Base-by-base conservation (phyloP, 2,888 invertebrate species). In the Agrilus biguttatus region DNA sequence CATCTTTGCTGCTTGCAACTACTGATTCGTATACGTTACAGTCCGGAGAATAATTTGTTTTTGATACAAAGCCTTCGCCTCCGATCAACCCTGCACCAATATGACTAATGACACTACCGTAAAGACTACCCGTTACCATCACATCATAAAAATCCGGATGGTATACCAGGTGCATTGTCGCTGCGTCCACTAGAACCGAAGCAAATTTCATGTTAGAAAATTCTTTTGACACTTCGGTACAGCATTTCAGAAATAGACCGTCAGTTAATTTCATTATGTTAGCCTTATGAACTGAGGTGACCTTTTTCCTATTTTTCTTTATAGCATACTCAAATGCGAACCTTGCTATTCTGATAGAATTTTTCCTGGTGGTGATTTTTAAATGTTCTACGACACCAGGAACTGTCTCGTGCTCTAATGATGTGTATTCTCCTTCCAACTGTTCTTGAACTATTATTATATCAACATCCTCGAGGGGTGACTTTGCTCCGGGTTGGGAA, bases 371-470 rank as follows among this genome's bases (percentile, higher is more conserved):
- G 33, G 92, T 82, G 57, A 96, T 91, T 69, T 96, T 95, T 51
- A 95, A 67, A 56, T 90, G 88, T 58, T 96, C 95, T 5, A 95
- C 86, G 40, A 96, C 88, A 14, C 92, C 88, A 67, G 61, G 52
- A 33, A 86, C 83, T 40, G 77, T 75, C 61, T 93, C 92, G 58
- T 95, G 95, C 61, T 95, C 95, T 47, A 95, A 62, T 1, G 90
- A 88, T 8, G 90, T 90, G 63, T 95, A 96, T 64, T 95, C 93
- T n/a, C 95, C 95, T 65, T 96, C 95, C 0, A 90, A 92, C 69
- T 92, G 91, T 63, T 96, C 95, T 55, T 95, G 72, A 55, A 96
- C 91, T 57, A 95, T 88, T 50, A 93, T 85, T 63, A 87, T 83
- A 68, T 96, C 93, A 7, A 96, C 80, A 57, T 88, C 80, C 45